Conservation (phyloP, 1,140 invertebrate species). For the Lithobius niger region DNA sequence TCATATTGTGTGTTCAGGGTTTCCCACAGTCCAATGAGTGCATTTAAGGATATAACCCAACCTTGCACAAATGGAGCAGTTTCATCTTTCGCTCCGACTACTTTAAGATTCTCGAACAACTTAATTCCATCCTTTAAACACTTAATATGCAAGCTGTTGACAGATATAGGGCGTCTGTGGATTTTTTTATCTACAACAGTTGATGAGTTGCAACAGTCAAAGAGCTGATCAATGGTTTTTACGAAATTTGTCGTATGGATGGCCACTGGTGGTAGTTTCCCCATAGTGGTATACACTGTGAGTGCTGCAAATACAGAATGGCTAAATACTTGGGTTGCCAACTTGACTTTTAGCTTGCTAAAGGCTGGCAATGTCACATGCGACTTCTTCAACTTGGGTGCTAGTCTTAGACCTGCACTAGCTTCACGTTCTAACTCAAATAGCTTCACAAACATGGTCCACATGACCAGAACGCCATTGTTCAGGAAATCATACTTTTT, state of each 20-base stretch:
- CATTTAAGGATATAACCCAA: neutral
- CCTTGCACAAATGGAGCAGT: neutral
- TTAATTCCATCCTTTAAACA: neutral
- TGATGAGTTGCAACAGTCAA: neutral
- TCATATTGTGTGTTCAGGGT: neutral
- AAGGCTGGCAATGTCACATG: too few relatives aligned
- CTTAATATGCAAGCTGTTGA: neutral
- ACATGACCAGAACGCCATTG: too few relatives aligned
- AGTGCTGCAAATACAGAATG: too few relatives aligned
- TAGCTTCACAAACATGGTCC: too few relatives aligned
- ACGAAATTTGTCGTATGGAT: neutral
- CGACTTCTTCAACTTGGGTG: too few relatives aligned
- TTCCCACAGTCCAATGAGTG: neutral
- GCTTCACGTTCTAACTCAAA: too few relatives aligned
- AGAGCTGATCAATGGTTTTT: neutral
- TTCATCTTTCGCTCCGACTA: neutral
- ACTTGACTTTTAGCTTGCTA: too few relatives aligned
- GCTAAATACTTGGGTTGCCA: too few relatives aligned
- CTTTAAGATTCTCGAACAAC: neutral
- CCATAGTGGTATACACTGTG: neutral
- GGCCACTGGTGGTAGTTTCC: neutral
- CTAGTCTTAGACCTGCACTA: too few relatives aligned
- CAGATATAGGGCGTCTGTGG: neutral
- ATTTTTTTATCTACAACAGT: neutral
- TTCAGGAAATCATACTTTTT: too few relatives aligned